These are phyloP conservation scores for Sarcophaga variegata DNA, from an alignment of 2,888 invertebrate species.

Conservation along the genomic window DNA sequence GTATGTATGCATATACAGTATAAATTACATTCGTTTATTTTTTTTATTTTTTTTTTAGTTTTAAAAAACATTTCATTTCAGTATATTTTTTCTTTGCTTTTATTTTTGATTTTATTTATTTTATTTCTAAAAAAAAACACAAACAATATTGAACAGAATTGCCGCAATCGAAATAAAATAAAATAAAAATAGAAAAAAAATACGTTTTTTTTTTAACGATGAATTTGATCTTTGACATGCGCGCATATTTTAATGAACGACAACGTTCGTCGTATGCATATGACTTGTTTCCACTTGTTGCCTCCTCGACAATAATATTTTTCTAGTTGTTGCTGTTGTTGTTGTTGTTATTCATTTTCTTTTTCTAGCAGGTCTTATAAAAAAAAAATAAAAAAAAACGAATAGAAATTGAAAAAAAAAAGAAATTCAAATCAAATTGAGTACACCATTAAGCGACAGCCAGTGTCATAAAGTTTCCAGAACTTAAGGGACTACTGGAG, in stretches of 20 bases:
- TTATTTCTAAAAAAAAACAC: not conserved
- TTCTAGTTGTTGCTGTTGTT: too few species aligned
- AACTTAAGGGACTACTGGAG: not conserved
- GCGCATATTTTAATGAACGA: constrained; percentile 69
- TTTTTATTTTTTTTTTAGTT: constrained; percentile 32
- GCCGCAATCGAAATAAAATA: too few species aligned
- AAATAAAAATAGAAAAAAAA: too few species aligned
- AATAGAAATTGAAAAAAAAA: constrained; percentile 28
- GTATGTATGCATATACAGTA: too few species aligned
- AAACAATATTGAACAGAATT: not conserved
- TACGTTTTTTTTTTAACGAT: constrained; percentile 60
- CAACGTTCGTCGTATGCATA: constrained; percentile 17
- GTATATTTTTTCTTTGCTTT: constrained; percentile 23
- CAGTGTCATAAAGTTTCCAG: not conserved
- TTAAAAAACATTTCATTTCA: constrained; percentile 40
- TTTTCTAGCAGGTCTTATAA: constrained; percentile 27
- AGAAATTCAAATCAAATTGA: not conserved
- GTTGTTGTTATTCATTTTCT: too few species aligned
- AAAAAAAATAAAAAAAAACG: constrained; percentile 10
- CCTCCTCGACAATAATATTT: too few species aligned
- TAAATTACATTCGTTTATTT: too few species aligned
- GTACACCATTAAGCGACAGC: too few species aligned
- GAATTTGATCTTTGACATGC: constrained; percentile 79
- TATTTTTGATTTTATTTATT: constrained; percentile 32
- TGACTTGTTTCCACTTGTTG: not conserved